Conservation (phyloP, 2,113 vertebrate species). For the Thamnophis sirtalis region DNA sequence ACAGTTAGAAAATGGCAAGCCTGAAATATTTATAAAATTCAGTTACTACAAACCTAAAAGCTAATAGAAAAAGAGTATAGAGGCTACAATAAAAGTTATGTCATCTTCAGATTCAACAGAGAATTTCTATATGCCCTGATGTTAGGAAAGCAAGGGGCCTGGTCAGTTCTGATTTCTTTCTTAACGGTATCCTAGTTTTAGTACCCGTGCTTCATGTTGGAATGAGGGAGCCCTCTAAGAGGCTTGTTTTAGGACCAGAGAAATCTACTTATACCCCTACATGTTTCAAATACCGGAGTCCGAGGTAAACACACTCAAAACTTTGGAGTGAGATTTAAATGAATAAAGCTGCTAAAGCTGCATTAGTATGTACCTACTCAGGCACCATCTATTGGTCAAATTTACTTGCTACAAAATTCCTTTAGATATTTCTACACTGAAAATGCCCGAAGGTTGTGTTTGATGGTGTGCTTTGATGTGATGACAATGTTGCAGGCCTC, state of each 20-base stretch:
- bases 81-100: no score
- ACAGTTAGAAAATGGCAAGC: no score
- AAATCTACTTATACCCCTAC: neutral
- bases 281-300: neutral
- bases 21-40: no score
- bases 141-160: neutral
- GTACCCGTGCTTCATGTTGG: neutral
- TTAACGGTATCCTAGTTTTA: neutral
- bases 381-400: neutral
- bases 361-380: neutral
- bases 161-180: neutral
- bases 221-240: neutral
- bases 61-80: no score
- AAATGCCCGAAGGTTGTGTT: neutral
- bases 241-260: neutral
- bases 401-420: neutral
- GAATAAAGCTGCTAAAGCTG: neutral
- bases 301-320: neutral
- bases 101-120: no score
- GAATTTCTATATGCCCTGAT: neutral
- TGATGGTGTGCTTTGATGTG: rapidly evolving
- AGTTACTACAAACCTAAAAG: no score
- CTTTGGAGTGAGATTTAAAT: neutral
- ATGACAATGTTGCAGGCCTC: neutral
- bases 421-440: rapidly evolving